Conservation (phyloP, 2,113 vertebrate genomes). For the Hoplias malabaricus region DNA sequence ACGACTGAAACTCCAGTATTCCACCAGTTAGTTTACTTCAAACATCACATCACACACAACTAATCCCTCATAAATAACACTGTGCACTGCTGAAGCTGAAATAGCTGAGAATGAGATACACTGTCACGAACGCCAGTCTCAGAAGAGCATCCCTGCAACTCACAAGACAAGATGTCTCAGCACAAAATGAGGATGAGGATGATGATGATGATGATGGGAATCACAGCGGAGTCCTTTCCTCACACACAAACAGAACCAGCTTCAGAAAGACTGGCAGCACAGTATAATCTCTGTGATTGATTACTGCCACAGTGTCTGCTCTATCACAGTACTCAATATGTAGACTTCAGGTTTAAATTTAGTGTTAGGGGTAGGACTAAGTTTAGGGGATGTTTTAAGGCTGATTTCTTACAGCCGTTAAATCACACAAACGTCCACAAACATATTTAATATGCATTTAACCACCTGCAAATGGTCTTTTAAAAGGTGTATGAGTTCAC, state of each 20-base stretch:
- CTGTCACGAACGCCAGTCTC: too few species aligned
- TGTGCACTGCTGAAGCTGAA: not conserved
- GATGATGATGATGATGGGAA: not conserved
- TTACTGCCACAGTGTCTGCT: not conserved
- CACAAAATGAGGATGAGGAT: not conserved
- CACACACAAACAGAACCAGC: not conserved
- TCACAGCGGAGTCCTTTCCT: not conserved
- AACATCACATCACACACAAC: not conserved
- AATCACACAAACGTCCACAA: too few species aligned
- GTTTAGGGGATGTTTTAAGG: too few species aligned
- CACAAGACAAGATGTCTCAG: not conserved
- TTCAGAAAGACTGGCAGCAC: not conserved
- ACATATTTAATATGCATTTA: too few species aligned
- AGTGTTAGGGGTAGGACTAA: too few species aligned
- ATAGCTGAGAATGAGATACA: not conserved
- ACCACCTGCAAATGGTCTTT: too few species aligned
- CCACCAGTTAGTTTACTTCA: not conserved
- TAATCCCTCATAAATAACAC: not conserved
- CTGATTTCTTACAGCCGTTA: too few species aligned
- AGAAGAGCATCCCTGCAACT: not conserved
- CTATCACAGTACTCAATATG: too few species aligned
- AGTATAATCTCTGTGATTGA: not conserved
- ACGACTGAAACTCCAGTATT: not conserved
- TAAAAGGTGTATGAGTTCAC: too few species aligned
- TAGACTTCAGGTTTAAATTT: too few species aligned